Evolutionary conservation across 2,888 invertebrate species (phyloP), one percentile per base, ranked within the genome.

Genomic region (Papilio demoleus): DNA sequence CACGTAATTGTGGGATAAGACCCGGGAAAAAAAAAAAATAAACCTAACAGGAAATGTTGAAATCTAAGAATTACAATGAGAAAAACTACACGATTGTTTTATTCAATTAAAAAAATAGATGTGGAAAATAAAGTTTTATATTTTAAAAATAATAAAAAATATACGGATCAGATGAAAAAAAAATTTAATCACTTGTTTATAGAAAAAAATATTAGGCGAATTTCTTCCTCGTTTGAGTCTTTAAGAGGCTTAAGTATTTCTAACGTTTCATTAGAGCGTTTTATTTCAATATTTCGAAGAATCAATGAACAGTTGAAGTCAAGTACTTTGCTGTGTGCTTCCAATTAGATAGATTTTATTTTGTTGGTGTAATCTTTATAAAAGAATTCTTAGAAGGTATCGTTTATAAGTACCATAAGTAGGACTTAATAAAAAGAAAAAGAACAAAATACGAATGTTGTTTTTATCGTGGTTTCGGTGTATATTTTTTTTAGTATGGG

Each of bases 261-360:
- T n/a, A 31, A 62, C n/a, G 31, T 40, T 45, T 27, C 40, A 12
- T 62, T 45, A 62, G 11, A 42, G 19, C 9, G 31, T 24, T 45
- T 27, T 31, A 62, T 45, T 19, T 62, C 31, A 62, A 31, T 53
- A 56, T 53, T 53, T 27, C 31, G 9, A 1, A 14, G 31, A 31
- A 56, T 31, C 31, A 56, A 27, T 31, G 17, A 53, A 56, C 31
- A 31, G 53, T 22, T 56, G n/a, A 56, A 17, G 31, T 31, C 19
- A 14, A 47, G 27, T 34, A 34, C n/a, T 17, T 45, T 19, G 31
- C 17, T 45, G 45, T 45, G 31, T 19, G 45, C n/a, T 24, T n/a
- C 45, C 45, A 62, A 24, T 62, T 62, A 31, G 31, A 31, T 45
- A 11, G 11, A 12, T 34, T 47, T 27, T 40, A 42, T 42, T 42